These are phyloP conservation scores for Trachemys scripta DNA, from an alignment of 2,113 vertebrate genomes.

Conservation along the genomic window DNA sequence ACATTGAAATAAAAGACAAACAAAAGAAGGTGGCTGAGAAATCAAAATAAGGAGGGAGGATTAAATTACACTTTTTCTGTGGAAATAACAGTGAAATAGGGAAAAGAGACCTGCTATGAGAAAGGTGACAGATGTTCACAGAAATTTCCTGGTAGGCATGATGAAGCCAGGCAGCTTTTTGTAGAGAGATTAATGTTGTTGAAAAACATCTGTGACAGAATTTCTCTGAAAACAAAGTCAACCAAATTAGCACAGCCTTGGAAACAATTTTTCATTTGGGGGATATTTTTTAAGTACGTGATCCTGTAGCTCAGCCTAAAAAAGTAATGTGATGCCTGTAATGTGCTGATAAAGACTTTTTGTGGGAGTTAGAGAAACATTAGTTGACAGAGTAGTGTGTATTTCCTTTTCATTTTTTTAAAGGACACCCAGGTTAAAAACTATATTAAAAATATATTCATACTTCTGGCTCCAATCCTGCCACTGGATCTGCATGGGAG, in stretches of 20 bases:
- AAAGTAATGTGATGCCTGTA: not conserved
- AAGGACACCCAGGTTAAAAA: not conserved
- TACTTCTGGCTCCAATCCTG: not conserved
- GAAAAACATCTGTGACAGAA: not conserved
- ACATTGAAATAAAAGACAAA: not conserved
- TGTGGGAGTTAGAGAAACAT: not conserved
- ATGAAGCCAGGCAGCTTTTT: not conserved
- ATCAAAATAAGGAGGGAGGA: not conserved
- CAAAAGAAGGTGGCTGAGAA: not conserved
- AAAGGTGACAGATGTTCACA: not conserved
- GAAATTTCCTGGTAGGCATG: not conserved
- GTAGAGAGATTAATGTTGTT: not conserved
- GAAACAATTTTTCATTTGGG: not conserved
- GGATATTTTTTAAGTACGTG: not conserved
- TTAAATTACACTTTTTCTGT: not conserved
- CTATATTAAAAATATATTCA: not conserved
- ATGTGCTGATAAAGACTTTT: not conserved
- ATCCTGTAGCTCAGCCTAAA: not conserved
- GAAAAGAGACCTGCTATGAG: not conserved
- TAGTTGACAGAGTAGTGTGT: not conserved
- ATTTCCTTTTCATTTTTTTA: not conserved
- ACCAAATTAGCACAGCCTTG: not conserved
- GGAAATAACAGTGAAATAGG: not conserved
- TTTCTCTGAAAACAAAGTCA: not conserved
- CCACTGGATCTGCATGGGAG: not conserved